Conservation (phyloP, 1,140 invertebrate genomes). For the Drosophila albomicans region DNA sequence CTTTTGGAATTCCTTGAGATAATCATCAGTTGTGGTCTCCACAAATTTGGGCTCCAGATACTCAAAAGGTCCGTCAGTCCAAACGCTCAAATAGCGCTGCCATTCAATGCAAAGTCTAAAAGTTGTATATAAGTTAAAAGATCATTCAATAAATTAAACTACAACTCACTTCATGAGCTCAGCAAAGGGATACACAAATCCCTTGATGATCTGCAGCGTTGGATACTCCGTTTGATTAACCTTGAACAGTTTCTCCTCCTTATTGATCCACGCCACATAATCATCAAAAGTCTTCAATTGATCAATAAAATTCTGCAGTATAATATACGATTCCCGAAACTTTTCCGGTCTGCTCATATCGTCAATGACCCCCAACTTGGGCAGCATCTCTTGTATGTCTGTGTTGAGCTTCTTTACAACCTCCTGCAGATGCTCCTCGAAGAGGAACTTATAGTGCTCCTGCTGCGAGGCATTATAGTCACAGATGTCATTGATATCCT, state of each 20-base stretch:
- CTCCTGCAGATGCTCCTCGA: constrained; percentile 91
- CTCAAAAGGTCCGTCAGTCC: constrained; percentile 96
- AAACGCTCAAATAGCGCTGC: constrained; percentile 92
- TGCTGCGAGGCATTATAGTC: constrained; percentile 90
- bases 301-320: constrained; percentile 90
- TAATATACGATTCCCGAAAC: constrained; percentile 88
- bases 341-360: constrained; percentile 89
- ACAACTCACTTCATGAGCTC: constrained; percentile 86
- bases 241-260: constrained; percentile 94
- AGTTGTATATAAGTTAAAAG: background rate
- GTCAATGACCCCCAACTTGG: constrained; percentile 88
- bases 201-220: constrained; percentile 90
- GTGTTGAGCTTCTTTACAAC: constrained; percentile 89
- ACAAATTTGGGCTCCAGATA: constrained; percentile 91
- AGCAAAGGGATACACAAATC: constrained; percentile 89
- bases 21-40: constrained; percentile 90
- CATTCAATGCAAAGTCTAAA: constrained; percentile 88
- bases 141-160: background rate
- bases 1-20: constrained; percentile 90
- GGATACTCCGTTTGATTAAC: constrained; percentile 90
- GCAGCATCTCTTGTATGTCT: constrained; percentile 89
- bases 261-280: constrained; percentile 93
- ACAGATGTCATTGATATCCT: constrained; percentile 90
- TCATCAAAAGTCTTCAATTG: constrained; percentile 90
- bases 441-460: constrained; percentile 92